Percentiles rank a stretch among this genome's conserved stretches.
These are phyloP conservation scores for Lipophrys pholis DNA, from an alignment of 2,113 vertebrate species.

Conservation along the genomic window DNA sequence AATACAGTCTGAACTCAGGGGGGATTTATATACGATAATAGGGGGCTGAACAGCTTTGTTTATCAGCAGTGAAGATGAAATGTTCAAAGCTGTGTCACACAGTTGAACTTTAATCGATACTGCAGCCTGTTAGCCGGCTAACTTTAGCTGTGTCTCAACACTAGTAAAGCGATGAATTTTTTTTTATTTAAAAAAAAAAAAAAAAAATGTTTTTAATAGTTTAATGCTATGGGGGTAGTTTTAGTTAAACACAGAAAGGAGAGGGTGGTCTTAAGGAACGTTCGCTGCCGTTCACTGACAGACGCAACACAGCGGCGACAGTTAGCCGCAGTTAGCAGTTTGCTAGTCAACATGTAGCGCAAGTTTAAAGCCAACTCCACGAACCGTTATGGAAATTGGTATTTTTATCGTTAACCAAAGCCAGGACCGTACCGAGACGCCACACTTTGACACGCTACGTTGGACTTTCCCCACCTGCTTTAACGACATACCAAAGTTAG, in stretches of 20 bases:
- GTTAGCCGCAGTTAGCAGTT: conserved; percentile 50
- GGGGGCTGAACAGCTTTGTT: neutral
- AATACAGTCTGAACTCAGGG: conserved; percentile 5
- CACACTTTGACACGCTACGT: neutral
- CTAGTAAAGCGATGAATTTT: too few species aligned
- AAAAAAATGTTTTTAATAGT: too few species aligned
- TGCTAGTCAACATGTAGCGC: neutral
- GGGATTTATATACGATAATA: too few species aligned
- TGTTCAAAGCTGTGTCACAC: neutral
- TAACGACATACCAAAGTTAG: conserved; percentile 28
- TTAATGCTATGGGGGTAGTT: too few species aligned
- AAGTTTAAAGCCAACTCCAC: neutral
- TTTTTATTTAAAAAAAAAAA: too few species aligned
- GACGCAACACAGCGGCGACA: neutral
- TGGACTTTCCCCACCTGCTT: neutral
- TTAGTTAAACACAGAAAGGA: too few species aligned
- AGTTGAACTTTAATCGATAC: neutral
- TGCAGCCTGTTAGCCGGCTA: conserved; percentile 36
- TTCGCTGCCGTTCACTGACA: too few species aligned
- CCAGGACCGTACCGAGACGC: fast-evolving
- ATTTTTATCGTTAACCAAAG: too few species aligned
- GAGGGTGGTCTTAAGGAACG: too few species aligned
- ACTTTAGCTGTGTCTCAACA: neutral
- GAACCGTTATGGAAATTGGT: too few species aligned
- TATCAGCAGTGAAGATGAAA: too few species aligned